phyloP scores from a whole-genome alignment of 2,113 vertebrate species.

The Clarias magur region DNA sequence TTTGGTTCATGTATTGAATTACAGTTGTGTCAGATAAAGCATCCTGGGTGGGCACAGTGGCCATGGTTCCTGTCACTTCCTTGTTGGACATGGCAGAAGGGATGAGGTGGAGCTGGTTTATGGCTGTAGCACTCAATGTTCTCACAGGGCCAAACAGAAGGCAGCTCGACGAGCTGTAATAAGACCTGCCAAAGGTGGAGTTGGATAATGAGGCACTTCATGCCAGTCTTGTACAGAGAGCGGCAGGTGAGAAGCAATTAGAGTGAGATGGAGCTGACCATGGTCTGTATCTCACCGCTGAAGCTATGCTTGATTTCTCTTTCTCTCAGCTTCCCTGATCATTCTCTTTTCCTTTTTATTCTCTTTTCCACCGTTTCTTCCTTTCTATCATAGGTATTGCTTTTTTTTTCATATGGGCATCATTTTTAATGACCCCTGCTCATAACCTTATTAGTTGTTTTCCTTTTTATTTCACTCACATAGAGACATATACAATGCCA shows the following conservation, averaged over 20 bases:
- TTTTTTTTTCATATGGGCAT: neutral
- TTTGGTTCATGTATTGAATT: constrained; percentile 4
- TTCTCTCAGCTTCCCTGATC: constrained; percentile 12
- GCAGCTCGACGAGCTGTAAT: constrained; percentile 46
- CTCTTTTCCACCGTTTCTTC: neutral
- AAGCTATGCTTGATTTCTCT: constrained; percentile 38
- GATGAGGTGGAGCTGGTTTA: constrained; percentile 40
- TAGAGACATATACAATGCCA: neutral
- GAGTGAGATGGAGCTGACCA: constrained; percentile 45
- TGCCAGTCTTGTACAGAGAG: constrained; percentile 48
- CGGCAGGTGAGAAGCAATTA: constrained; percentile 55
- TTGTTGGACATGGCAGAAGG: constrained; percentile 38
- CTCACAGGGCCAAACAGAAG: constrained; percentile 48
- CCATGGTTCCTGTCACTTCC: constrained; percentile 39
- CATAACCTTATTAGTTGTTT: neutral
- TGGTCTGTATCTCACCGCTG: constrained; percentile 39
- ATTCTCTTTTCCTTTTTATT: neutral
- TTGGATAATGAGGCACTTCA: constrained; percentile 55
- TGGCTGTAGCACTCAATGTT: constrained; percentile 38
- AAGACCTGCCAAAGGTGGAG: constrained; percentile 54
- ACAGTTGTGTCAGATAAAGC: constrained; percentile 24
- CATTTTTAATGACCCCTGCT: neutral
- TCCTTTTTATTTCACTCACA: neutral
- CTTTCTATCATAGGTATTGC: no score
- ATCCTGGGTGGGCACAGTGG: constrained; percentile 7